Percentiles rank a stretch among this genome's conserved stretches.
These are phyloP conservation scores for Promerops cafer DNA, from an alignment of 2,113 vertebrate species.

Conservation along the genomic window DNA sequence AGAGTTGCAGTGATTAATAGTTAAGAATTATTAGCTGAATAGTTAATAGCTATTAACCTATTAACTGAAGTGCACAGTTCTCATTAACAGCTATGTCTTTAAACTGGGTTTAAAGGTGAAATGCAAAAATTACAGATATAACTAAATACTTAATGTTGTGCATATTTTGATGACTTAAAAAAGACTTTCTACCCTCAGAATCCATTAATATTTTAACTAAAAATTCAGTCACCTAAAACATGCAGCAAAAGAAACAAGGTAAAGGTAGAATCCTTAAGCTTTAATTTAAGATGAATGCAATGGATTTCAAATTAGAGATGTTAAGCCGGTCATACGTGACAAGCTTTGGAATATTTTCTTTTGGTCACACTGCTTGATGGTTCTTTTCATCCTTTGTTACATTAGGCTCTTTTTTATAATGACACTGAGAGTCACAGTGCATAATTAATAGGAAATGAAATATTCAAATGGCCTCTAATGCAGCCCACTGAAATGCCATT, in stretches of 20 bases:
- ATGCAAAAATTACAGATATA: slow-evolving; percentile 79
- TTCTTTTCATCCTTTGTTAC: slow-evolving; percentile 99
- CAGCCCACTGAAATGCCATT: slow-evolving; percentile 92
- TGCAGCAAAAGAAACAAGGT: slow-evolving; percentile 80
- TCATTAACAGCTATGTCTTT: slow-evolving; percentile 79
- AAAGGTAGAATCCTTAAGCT: slow-evolving; percentile 91
- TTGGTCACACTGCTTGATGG: slow-evolving; percentile 87
- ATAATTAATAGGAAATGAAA: slow-evolving; percentile 99
- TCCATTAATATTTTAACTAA: slow-evolving; percentile 85
- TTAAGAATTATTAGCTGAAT: slow-evolving; percentile 82
- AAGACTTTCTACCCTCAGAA: slow-evolving; percentile 76
- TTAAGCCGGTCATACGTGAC: slow-evolving; percentile 92
- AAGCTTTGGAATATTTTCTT: slow-evolving; percentile 93
- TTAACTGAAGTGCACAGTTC: slow-evolving; percentile 80
- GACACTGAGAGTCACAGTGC: slow-evolving; percentile 99
- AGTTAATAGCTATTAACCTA: slow-evolving; percentile 84
- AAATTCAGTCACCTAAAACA: slow-evolving; percentile 83
- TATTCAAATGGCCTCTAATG: slow-evolving; percentile 99
- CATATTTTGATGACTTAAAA: slow-evolving; percentile 79
- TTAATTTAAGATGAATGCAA: slow-evolving; percentile 90
- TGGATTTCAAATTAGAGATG: slow-evolving; percentile 93
- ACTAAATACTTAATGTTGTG: slow-evolving; percentile 82
- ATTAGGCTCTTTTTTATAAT: slow-evolving; percentile 98
- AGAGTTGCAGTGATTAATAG: slow-evolving; percentile 78
- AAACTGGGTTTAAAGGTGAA: slow-evolving; percentile 80